These are phyloP conservation scores for Drosophila limbata DNA, from an alignment of 2,888 invertebrate genomes.

Conservation along the genomic window DNA sequence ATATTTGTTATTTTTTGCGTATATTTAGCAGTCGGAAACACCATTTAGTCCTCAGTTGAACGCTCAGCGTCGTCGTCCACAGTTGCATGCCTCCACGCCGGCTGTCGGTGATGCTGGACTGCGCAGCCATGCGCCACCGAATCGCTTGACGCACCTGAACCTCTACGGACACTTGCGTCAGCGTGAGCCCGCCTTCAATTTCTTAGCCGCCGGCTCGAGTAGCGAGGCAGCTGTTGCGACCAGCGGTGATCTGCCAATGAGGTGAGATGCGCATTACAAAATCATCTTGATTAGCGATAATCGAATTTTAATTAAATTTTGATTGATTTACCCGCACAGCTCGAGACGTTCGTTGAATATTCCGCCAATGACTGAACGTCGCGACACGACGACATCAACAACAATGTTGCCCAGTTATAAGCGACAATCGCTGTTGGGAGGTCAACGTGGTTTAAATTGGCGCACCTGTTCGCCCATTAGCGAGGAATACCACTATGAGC, in stretches of 20 bases:
- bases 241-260: constrained; percentile 75
- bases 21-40: constrained; percentile 34
- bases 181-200: constrained; percentile 78
- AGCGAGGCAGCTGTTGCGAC: constrained; percentile 60
- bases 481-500: constrained; percentile 37
- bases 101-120: constrained; percentile 44
- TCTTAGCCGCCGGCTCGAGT: constrained; percentile 34
- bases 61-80: constrained; percentile 54
- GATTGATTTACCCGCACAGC: constrained; percentile 47
- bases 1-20: not conserved
- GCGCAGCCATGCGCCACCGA: constrained; percentile 29
- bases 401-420: constrained; percentile 64
- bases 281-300: not conserved
- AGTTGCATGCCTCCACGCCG: constrained; percentile 51
- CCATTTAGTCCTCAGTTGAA: constrained; percentile 50
- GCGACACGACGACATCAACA: constrained; percentile 10
- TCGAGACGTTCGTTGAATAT: constrained; percentile 82
- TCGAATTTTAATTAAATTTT: not conserved
- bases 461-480: constrained; percentile 62
- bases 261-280: constrained; percentile 15
- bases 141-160: constrained; percentile 59
- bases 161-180: constrained; percentile 68
- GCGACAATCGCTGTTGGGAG: constrained; percentile 66
- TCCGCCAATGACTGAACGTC: constrained; percentile 62
- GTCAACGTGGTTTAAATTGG: constrained; percentile 43